Evolutionary conservation across 2,888 invertebrate species (phyloP).

Genomic region (Steinernema scapterisci): DNA sequence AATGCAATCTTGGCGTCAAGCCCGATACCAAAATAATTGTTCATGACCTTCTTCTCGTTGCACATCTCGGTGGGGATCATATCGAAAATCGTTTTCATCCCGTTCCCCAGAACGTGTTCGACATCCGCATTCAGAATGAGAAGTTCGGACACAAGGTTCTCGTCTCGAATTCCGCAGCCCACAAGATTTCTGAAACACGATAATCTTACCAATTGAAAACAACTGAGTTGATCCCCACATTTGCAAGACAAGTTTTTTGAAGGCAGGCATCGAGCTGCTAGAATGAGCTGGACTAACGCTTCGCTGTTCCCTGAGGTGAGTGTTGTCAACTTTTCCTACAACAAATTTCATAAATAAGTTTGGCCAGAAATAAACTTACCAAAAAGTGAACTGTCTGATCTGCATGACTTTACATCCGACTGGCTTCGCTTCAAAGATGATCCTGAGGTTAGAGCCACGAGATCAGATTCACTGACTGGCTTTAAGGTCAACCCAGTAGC

Average conservation of each 20-base stretch:
- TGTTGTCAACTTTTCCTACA: constrained; percentile 1
- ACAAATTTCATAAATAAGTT: background rate
- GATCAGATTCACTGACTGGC: constrained; percentile 23
- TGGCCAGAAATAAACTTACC: background rate
- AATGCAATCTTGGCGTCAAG: constrained; percentile 95
- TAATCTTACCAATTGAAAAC: background rate
- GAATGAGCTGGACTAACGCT: background rate
- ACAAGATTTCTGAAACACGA: constrained; percentile 14
- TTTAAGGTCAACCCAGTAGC: background rate
- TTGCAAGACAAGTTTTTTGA: constrained; percentile 1
- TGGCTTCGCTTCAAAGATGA: background rate
- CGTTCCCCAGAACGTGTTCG: constrained; percentile 15
- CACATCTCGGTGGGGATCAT: constrained; percentile 57
- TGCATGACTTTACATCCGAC: constrained; percentile 16
- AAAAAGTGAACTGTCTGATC: constrained; percentile 21
- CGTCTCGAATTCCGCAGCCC: constrained; percentile 13
- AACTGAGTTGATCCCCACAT: background rate
- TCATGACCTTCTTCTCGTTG: constrained; percentile 94
- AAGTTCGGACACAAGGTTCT: constrained; percentile 12
- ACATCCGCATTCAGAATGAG: constrained; percentile 15
- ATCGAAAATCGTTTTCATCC: constrained; percentile 11
- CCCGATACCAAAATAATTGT: constrained; percentile 97
- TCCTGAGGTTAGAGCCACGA: background rate
- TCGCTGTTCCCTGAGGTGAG: background rate
- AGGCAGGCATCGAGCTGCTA: background rate